phyloP scores from a whole-genome alignment of 2,113 vertebrate species.

The Leucosticte australis region DNA sequence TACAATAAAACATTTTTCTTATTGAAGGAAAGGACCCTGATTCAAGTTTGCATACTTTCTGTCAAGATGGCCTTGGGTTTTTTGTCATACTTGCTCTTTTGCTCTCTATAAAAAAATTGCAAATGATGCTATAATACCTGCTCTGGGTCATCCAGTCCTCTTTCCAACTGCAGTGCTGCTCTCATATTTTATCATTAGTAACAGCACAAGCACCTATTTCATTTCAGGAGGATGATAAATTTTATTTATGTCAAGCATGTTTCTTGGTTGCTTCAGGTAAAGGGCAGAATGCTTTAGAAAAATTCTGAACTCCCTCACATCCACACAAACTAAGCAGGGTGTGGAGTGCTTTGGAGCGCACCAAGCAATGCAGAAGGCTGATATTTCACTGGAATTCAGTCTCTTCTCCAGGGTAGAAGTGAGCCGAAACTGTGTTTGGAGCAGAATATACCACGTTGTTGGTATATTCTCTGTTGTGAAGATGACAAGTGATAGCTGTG shows the following conservation, averaged over 20 bases:
- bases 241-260: background rate
- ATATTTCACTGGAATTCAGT: background rate
- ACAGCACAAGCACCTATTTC: background rate
- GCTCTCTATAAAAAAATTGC: background rate
- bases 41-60: background rate
- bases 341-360: background rate
- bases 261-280: background rate
- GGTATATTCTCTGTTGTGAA: background rate
- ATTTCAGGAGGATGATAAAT: background rate
- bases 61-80: conserved; percentile 21
- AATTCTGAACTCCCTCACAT: background rate
- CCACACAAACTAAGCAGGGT: background rate
- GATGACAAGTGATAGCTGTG: conserved; percentile 28
- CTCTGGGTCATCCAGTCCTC: background rate
- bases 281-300: background rate
- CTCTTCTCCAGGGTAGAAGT: background rate
- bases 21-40: background rate
- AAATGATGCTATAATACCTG: background rate
- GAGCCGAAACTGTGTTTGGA: background rate
- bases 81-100: conserved; percentile 24
- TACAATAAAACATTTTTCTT: background rate
- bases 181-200: conserved; percentile 29
- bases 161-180: background rate
- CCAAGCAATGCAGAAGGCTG: background rate
- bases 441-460: background rate